A percentile compares a stretch with the other conserved stretches of the same genome.
Conservation (phyloP, 2,888 invertebrate species). For the Dolomedes plantarius region DNA sequence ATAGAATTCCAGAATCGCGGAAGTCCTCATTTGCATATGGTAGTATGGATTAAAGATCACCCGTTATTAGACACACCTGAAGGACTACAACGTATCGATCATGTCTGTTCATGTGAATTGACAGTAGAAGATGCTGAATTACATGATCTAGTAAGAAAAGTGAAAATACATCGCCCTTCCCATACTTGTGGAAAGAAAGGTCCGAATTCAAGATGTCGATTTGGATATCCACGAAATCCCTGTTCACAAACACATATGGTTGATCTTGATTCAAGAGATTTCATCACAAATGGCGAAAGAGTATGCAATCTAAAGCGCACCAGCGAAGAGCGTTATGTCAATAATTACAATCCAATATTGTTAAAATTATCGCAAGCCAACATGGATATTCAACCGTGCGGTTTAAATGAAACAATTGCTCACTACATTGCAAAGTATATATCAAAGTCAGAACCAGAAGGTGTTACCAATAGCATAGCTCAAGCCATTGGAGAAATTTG, state of each 20-base stretch:
- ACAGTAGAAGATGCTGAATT: conserved; percentile 24
- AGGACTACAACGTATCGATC: conserved; percentile 18
- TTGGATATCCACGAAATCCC: conserved; percentile 15
- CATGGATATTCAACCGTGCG: conserved; percentile 30
- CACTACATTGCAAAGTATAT: conserved; percentile 41
- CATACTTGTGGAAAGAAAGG: conserved; percentile 20
- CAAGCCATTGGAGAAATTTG: conserved; percentile 26
- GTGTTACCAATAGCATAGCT: conserved; percentile 16
- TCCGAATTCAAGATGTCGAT: conserved; percentile 10
- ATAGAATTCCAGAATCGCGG: conserved; percentile 52
- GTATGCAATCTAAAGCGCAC: conserved; percentile 21
- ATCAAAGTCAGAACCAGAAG: conserved; percentile 35
- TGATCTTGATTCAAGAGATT: conserved; percentile 12
- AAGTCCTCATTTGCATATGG: conserved; percentile 64
- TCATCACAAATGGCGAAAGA: conserved; percentile 21
- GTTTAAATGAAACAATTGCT: conserved; percentile 46
- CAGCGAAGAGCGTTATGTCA: conserved; percentile 19
- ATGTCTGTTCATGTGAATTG: conserved; percentile 13
- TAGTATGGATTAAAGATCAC: conserved; percentile 46
- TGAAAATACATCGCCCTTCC: conserved; percentile 28
- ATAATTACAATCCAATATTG: conserved; percentile 32
- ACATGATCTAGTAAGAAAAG: conserved; percentile 15
- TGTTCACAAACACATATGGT: conserved; percentile 18
- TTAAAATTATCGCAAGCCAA: conserved; percentile 22
- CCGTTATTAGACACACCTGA: conserved; percentile 40